Evolutionary conservation across 1,140 invertebrate genomes (phyloP), one percentile per base, ranked within the genome.

Genomic region (Rhagoletis zephyria): DNA sequence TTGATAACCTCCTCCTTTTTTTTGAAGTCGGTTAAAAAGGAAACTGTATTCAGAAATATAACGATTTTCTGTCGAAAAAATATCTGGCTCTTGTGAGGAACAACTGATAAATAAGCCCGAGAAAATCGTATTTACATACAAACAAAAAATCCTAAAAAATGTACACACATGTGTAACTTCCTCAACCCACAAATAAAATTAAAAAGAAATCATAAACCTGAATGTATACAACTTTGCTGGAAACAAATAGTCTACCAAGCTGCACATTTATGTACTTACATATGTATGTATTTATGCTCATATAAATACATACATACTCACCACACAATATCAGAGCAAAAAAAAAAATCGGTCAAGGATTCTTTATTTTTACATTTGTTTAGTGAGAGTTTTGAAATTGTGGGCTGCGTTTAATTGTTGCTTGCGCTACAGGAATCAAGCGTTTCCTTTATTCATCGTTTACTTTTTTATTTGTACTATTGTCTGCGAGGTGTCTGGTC

Each of bases 311-410:
- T 48, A 1, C 67, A 45, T 16, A 74, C 51, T 45, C 40, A 14
- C 19, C 5, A 56, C 45, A 70, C 19, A n/a, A 70, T 9, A 9
- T 19, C 40, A 40, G 70, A 77, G n/a, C 4, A 51, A 77, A 42
- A 40, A 51, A 7, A 63, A 85, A 85, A 85, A 59, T 85, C 81
- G 81, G 81, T 85, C 81, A 85, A 85, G 81, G 16, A n/a, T 59
- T 85, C 81, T 59, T 45, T 60, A 12, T 59, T 85, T 67, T 60
- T 16, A 19, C 40, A 14, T 63, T 60, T 85, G 16, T 74, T 74
- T 74, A 48, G 40, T 42, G 67, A 19, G 10, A 74, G 67, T 40
- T 74, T 74, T 74, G 42, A 74, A 48, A 56, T 1, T 40, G 40
- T 74, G 67, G 40, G 40, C 40, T 16, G 67, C 16, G 16, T 63